These are phyloP conservation scores for Sorex fumeus DNA, from an alignment of 2,113 vertebrate species.

Conservation along the genomic window DNA sequence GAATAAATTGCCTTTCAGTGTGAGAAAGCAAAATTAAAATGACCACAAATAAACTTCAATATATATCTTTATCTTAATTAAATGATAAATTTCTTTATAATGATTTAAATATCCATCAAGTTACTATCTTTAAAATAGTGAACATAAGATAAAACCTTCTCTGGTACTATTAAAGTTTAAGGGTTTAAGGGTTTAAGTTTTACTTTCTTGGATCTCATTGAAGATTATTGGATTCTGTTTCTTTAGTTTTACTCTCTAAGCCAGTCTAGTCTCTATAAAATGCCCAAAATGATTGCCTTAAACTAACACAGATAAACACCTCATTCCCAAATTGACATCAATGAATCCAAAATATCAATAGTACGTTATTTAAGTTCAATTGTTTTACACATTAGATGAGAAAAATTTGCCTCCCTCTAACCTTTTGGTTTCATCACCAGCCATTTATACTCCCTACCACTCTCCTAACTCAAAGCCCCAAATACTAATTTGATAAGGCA, in stretches of 20 bases:
- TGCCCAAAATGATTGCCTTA: background rate
- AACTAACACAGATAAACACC: constrained; percentile 3
- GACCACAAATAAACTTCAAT: constrained; percentile 20
- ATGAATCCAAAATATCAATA: background rate
- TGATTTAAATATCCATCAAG: background rate
- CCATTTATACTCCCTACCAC: background rate
- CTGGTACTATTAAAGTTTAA: too few species aligned
- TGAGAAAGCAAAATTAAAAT: constrained; percentile 28
- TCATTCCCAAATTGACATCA: background rate
- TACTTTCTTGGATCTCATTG: constrained; percentile 7
- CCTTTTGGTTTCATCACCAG: background rate
- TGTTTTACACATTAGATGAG: background rate
- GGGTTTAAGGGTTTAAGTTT: too few species aligned
- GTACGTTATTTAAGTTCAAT: background rate
- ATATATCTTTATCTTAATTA: constrained; percentile 7
- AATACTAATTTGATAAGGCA: background rate
- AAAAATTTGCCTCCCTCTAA: background rate
- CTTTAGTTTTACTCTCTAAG: background rate
- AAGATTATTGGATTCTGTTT: background rate
- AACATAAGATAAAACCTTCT: background rate
- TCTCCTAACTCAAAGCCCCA: background rate
- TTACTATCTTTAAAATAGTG: constrained; percentile 39
- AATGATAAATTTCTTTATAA: constrained; percentile 2
- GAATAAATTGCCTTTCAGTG: constrained; percentile 23
- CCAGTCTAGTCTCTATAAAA: background rate